Conservation (phyloP, 2,888 invertebrate species). For the Nemotelus nigrinus region DNA sequence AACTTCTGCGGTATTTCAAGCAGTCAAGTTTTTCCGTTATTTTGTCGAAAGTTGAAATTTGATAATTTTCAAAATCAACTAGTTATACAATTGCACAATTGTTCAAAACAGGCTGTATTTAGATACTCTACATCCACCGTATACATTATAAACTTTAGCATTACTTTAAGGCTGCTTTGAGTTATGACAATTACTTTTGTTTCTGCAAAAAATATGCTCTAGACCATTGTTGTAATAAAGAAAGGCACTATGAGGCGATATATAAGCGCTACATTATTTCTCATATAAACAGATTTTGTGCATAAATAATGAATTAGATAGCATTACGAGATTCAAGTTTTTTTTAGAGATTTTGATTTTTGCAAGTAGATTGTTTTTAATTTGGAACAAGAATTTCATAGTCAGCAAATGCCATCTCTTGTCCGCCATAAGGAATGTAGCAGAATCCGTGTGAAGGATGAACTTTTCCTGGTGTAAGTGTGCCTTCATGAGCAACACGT, state of each 20-base stretch:
- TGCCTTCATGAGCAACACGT: slow-evolving; percentile 79
- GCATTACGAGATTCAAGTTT: slow-evolving; percentile 21
- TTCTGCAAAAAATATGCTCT: neutral
- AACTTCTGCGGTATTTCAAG: too few relatives aligned
- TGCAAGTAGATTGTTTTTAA: slow-evolving; percentile 47
- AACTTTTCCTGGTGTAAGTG: slow-evolving; percentile 82
- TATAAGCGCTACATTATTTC: slow-evolving; percentile 1
- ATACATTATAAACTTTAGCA: too few relatives aligned
- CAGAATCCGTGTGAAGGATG: slow-evolving; percentile 83
- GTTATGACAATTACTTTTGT: neutral
- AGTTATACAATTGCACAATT: too few relatives aligned
- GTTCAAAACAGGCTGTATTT: too few relatives aligned
- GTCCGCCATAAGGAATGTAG: slow-evolving; percentile 85
- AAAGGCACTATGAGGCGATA: slow-evolving; percentile 30
- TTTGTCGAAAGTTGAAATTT: too few relatives aligned
- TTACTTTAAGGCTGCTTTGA: neutral
- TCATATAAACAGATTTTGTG: neutral
- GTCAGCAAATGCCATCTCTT: slow-evolving; percentile 81
- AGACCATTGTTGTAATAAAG: neutral
- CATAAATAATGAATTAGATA: neutral
- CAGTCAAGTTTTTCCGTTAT: too few relatives aligned
- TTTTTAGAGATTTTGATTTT: neutral
- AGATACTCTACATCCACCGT: too few relatives aligned
- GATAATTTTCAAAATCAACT: too few relatives aligned
- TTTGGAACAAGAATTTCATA: slow-evolving; percentile 75